Evolutionary conservation across 1,140 invertebrate species (phyloP), one percentile per base, ranked within the genome.

Genomic region (Drosophila sulfurigaster): DNA sequence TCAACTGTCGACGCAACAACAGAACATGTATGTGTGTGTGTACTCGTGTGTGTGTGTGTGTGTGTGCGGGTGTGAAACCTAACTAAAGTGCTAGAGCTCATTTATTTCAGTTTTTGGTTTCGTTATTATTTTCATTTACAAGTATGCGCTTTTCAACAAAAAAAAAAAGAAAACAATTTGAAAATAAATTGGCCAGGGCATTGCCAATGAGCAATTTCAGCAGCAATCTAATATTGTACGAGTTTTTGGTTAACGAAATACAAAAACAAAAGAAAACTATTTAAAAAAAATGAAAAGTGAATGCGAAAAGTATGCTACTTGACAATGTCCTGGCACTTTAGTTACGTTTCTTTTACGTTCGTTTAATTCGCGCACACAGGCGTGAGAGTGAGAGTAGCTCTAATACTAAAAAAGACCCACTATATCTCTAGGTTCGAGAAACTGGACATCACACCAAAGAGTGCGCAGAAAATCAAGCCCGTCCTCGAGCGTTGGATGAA

Each of bases 381-480:
- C 45, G 25, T n/a, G 16, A 13, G 49, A 28, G 49, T 28, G 20
- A 25, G 35, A 35, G 30, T 92, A 48, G 45, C 51, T 35, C 16
- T 52, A 41, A 54, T 66, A 60, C 46, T 60, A 66, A 38, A 38
- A 38, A 5, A 59, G 46, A 46, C 20, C 20, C 16, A 46, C 59
- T 59, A 13, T 57, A 41, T 69, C 58, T 30, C 38, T 75, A 99
- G 98, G 96, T 99, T 99, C 95, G 98, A 99, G 94, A 99, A 99
- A 95, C 95, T 99, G 93, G 98, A 99, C 94, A 99, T 99, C 91
- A 99, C 98, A 92, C 98, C 98, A 93, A 99, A 99, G 95, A 99
- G 98, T 95, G 98, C 98, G 78, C 97, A 99, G 94, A 99, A 99
- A 95, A 99, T 99, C 91, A 99, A 99, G 94, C 98, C 98, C 78